These are phyloP conservation scores for Lacerta agilis DNA, from an alignment of 2,797 vertebrate species.

Conservation along the genomic window DNA sequence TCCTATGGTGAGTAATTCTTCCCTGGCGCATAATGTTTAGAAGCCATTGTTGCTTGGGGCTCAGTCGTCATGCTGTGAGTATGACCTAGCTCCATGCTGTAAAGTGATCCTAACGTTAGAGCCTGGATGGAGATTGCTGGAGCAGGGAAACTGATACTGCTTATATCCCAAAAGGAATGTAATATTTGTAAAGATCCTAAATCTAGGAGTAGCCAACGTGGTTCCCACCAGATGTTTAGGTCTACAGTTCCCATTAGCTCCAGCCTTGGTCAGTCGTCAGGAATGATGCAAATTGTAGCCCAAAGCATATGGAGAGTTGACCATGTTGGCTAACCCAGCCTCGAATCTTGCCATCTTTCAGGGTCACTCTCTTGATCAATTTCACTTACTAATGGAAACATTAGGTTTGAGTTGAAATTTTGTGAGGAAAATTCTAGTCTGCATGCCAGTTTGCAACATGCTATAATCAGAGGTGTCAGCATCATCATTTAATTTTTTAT, in stretches of 20 bases:
- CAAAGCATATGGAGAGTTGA: background rate
- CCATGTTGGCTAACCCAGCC: background rate
- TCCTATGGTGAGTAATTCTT: background rate
- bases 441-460: background rate
- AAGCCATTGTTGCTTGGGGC: background rate
- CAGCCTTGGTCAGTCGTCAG: too few relatives aligned
- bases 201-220: too few relatives aligned
- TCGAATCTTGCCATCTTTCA: background rate
- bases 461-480: background rate
- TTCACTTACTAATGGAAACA: too few relatives aligned
- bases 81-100: background rate
- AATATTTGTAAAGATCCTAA: too few relatives aligned
- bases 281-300: too few relatives aligned
- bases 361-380: background rate
- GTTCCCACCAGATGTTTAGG: too few relatives aligned
- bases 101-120: background rate
- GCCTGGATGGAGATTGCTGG: background rate
- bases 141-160: background rate
- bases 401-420: background rate
- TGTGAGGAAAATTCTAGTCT: background rate
- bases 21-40: background rate
- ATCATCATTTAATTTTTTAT: background rate
- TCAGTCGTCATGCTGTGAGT: too few relatives aligned
- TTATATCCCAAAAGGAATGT: background rate
- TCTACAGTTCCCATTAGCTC: too few relatives aligned